Percentiles rank a stretch among this genome's conserved stretches.
phyloP scores from a whole-genome alignment of 2,888 invertebrate species.

The Rotaria magnacalcarata region DNA sequence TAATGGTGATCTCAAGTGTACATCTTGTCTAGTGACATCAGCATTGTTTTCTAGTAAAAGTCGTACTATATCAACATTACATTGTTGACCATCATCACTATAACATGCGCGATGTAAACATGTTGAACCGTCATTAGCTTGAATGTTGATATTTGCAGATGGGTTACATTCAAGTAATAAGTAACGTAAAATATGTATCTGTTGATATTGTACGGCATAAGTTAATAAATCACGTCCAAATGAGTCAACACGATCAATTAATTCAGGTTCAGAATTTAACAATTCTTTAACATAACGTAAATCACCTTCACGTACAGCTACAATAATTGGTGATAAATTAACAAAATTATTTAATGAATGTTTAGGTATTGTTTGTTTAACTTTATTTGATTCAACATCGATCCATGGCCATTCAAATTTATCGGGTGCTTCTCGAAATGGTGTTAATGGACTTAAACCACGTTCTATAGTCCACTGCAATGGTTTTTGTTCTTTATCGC shows the following conservation, averaged over 20 bases:
- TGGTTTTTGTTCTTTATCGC: constrained; percentile 41
- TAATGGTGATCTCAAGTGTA: constrained; percentile 41
- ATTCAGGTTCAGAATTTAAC: constrained; percentile 34
- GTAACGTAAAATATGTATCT: constrained; percentile 40
- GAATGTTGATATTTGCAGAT: constrained; percentile 38
- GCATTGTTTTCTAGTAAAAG: constrained; percentile 43
- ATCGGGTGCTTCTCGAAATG: constrained; percentile 46
- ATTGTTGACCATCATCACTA: not conserved
- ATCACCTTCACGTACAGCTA: constrained; percentile 42
- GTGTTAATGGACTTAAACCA: constrained; percentile 44
- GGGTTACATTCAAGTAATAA: constrained; percentile 30
- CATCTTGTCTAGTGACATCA: constrained; percentile 40
- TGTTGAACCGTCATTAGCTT: constrained; percentile 44
- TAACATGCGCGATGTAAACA: constrained; percentile 44
- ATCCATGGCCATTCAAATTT: constrained; percentile 47
- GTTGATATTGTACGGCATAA: constrained; percentile 45
- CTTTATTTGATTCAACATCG: constrained; percentile 42
- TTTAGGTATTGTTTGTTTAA: constrained; percentile 44
- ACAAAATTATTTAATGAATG: constrained; percentile 38
- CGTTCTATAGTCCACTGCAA: constrained; percentile 46
- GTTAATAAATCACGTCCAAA: constrained; percentile 45
- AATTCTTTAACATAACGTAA: constrained; percentile 38
- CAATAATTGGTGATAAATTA: constrained; percentile 39
- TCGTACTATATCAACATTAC: constrained; percentile 35
- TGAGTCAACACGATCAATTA: constrained; percentile 40